Conservation (phyloP, 2,113 vertebrate species). For the Columbina picui region DNA sequence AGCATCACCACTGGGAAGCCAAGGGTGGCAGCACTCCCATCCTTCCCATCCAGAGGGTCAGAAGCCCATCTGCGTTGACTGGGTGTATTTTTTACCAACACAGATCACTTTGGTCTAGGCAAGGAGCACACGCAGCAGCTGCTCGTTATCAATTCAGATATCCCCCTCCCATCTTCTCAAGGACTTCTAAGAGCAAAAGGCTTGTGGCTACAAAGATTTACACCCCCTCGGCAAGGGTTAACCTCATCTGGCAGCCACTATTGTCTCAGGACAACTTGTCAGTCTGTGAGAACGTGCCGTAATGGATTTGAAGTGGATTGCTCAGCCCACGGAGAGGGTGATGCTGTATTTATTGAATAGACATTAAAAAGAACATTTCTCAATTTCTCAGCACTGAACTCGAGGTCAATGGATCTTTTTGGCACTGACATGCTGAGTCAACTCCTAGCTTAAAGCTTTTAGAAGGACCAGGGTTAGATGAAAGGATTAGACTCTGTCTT, state of each 20-base stretch:
- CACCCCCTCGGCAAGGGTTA: conserved; percentile 83
- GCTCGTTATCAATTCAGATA: conserved; percentile 45
- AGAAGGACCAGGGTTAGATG: conserved; percentile 82
- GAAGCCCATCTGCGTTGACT: background rate
- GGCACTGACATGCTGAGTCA: conserved; percentile 91
- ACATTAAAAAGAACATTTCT: conserved; percentile 95
- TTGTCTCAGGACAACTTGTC: conserved; percentile 88
- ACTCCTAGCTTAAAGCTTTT: conserved; percentile 82
- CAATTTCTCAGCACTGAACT: conserved; percentile 89
- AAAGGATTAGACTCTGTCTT: conserved; percentile 84
- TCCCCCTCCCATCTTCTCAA: conserved; percentile 53
- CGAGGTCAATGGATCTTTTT: conserved; percentile 92
- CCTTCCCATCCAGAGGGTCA: background rate
- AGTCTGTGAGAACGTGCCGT: conserved; percentile 87
- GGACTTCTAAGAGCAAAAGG: conserved; percentile 62
- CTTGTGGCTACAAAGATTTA: conserved; percentile 69
- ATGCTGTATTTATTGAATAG: conserved; percentile 95
- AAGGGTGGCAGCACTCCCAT: background rate
- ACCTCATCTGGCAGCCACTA: conserved; percentile 87
- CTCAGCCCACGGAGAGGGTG: conserved; percentile 85
- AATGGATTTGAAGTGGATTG: conserved; percentile 94
- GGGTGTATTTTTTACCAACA: background rate
- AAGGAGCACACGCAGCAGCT: background rate
- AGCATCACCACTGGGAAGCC: background rate
- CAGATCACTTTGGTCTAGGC: conserved; percentile 23